Base-by-base conservation (phyloP, 2,113 vertebrate species). In the Megaceryle maxima region DNA sequence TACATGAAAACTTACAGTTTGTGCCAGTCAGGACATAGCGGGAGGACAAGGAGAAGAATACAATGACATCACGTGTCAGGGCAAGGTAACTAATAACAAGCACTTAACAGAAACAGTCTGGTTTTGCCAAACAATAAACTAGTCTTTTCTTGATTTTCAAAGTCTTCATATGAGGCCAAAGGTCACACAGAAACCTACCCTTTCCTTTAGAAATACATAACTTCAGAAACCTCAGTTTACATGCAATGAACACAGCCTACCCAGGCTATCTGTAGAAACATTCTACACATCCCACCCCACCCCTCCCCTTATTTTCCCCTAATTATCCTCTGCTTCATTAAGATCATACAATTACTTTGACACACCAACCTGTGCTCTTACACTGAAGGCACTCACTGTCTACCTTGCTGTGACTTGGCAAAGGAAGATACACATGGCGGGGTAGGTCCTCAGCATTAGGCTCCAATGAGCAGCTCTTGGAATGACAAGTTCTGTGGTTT, bases 41-140 rank as follows among this genome's bases (percentile, higher is more conserved):
- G 60, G n/a, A 89, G 59, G 63, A 72, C 12, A 68, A 72, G 43
- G 46, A 75, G 64, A 77, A 93, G 31, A 93, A 44, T 15, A 72
- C 48, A 55, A 9, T 1, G 26, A 50, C 0, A 2, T 37, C 1
- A 4, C 2, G 39, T 16, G 64, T 24, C 85, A 66, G 3, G 14
- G 64, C 21, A 81, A 90, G 48, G 3, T 20, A 78, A 78, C 11
- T 19, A 91, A 78, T 41, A 46, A 68, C 66, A 73, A 57, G 16
- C 18, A 57, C 37, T 55, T 62, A 24, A 82, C 0, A 80, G 11
- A 55, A 82, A n/a, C 5, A 60, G 55, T 4, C 37, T 59, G 26
- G 24, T 20, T 85, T 69, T 78, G 53, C 31, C 44, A 84, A 77
- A 69, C 26, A 73, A 63, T 72, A 17, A 90, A 83, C 35, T 8